A percentile compares a stretch with the other conserved stretches of the same genome.
Conservation (phyloP, 2,113 vertebrate species). For the Oriolus oriolus region DNA sequence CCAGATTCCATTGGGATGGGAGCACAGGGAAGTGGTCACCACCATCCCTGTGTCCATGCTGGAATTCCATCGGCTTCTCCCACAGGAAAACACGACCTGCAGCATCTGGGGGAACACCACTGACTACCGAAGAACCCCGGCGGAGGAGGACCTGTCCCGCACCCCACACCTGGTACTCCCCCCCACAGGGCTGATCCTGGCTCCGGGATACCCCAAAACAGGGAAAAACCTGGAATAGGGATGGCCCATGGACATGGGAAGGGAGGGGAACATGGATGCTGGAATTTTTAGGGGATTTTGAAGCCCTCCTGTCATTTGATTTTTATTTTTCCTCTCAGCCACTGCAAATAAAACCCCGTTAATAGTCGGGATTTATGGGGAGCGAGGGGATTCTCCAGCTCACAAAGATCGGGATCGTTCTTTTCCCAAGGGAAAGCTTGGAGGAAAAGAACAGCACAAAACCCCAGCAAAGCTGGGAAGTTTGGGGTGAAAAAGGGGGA, state of each 20-base stretch:
- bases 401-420: accelerated
- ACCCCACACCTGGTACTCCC: neutral
- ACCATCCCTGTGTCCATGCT: accelerated
- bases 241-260: neutral
- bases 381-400: accelerated
- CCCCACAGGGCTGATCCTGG: neutral
- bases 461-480: neutral
- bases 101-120: neutral
- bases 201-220: neutral
- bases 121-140: neutral
- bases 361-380: neutral
- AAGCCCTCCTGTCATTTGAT: neutral
- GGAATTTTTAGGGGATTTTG: neutral
- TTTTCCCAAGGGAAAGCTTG: neutral
- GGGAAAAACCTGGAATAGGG: neutral
- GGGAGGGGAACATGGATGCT: accelerated
- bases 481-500: accelerated
- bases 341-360: neutral
- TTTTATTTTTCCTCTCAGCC: neutral
- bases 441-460: neutral
- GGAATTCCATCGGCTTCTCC: neutral
- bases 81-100: neutral
- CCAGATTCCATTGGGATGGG: neutral
- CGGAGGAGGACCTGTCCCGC: neutral
- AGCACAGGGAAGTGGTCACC: accelerated